These are phyloP conservation scores for Pseudorhiza aurosa DNA, from an alignment of 30 jellyfish, hydroid and myxozoan genomes.

Conservation along the genomic window DNA sequence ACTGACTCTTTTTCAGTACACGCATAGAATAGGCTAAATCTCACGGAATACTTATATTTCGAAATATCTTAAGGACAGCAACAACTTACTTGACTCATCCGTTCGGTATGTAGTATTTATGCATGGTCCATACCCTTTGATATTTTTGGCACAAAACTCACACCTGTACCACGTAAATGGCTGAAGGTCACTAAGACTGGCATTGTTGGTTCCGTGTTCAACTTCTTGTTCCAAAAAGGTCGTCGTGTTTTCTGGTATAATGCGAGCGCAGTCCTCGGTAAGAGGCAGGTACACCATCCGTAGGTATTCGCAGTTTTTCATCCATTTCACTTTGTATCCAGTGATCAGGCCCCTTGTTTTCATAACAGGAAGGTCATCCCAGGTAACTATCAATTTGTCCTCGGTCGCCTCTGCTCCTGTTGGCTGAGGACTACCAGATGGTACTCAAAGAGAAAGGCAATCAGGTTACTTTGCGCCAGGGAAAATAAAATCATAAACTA, in stretches of 20 bases:
- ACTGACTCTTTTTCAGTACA: too few relatives aligned
- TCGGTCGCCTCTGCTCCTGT: background rate
- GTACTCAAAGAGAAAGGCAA: background rate
- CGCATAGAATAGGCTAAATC: too few relatives aligned
- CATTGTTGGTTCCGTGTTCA: background rate
- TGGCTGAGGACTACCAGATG: constrained; percentile 29
- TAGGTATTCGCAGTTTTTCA: constrained; percentile 48
- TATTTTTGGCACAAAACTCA: constrained; percentile 33
- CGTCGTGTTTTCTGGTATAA: constrained; percentile 12
- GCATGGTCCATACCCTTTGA: constrained; percentile 51
- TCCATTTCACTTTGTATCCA: constrained; percentile 39
- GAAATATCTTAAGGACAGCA: too few relatives aligned
- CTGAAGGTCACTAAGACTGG: background rate
- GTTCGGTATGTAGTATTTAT: constrained; percentile 14
- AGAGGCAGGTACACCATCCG: background rate
- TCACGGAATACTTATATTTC: too few relatives aligned
- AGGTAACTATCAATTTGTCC: constrained; percentile 18
- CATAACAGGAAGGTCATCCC: constrained; percentile 49
- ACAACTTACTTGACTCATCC: constrained; percentile 39
- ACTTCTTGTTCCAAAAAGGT: constrained; percentile 1
- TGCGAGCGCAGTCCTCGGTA: constrained; percentile 42
- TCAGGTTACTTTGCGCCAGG: too few relatives aligned
- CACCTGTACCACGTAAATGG: constrained; percentile 32
- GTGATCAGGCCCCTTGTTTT: constrained; percentile 27
- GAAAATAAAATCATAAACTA: too few relatives aligned